Evolutionary conservation across 2,797 vertebrate genomes (phyloP), one percentile per base, ranked within the genome.

Genomic region (Parauchenoglanis ngamensis): DNA sequence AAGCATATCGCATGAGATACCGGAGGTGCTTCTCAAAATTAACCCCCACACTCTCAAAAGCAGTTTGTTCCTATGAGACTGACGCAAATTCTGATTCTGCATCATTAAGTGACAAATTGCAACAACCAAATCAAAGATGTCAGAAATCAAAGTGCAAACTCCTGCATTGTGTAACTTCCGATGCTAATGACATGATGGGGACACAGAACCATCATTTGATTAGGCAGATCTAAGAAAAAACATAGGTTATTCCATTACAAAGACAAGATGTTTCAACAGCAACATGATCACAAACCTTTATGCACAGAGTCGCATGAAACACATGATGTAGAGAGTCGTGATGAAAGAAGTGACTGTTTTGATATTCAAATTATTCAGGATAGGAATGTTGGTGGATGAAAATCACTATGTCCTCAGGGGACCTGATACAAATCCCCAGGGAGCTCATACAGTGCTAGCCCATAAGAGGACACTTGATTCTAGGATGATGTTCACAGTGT

Each of bases 41-140:
- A 59, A 59, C 75, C 2, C 40, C 44, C 25, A 54, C 5, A 78
- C 79, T 86, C 84, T 81, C 80, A 56, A 59, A 8, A 28, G 49
- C 80, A 87, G 81, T 88, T 87, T 86, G 85, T 80, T 88, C 86
- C 85, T 76, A 79, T 76, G 63, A 79, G 56, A 87, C 82, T 31
- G 59, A 87, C 88, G 87, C 84, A 70, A 87, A 77, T 86, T 82
- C 59, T 83, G 57, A 76, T 83, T 83, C 79, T 82, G 46, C 88
- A 82, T 89, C 85, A 83, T 67, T 90, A 90, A 91, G 83, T 82
- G 89, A 80, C 89, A 91, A 88, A 90, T 80, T 73, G 75, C 76
- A 83, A 87, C 63, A 68, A 49, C 3, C 59, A 77, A 87, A 89
- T 88, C 87, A 90, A 89, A 90, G 84, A 44, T 59, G 84, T 88